These are phyloP conservation scores for Mola mola DNA, from an alignment of 2,113 vertebrate species.

Conservation along the genomic window DNA sequence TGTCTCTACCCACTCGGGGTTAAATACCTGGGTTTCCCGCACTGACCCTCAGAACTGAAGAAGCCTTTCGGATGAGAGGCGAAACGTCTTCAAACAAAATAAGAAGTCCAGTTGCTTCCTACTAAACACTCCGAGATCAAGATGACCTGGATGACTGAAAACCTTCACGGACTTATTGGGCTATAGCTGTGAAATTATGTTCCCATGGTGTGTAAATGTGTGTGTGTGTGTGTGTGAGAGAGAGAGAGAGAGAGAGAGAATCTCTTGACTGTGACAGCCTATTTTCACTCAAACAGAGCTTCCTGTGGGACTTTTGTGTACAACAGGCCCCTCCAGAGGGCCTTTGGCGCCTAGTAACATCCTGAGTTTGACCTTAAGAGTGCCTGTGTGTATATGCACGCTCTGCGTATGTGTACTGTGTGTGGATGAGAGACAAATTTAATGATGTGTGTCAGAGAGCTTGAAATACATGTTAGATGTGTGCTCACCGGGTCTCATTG, in stretches of 20 bases:
- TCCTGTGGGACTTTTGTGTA: slow-evolving; percentile 64
- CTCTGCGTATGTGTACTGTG: background rate
- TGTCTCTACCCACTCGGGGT: no score
- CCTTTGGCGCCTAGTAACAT: slow-evolving; percentile 63
- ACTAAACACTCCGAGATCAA: no score
- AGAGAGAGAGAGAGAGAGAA: slow-evolving; percentile 16
- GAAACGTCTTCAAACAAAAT: no score
- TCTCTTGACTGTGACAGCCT: slow-evolving; percentile 49
- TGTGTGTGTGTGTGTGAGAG: slow-evolving; percentile 13
- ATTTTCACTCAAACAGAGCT: slow-evolving; percentile 62
- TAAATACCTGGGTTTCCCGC: no score
- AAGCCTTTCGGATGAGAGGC: no score
- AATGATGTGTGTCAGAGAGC: slow-evolving; percentile 1
- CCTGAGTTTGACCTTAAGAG: slow-evolving; percentile 68
- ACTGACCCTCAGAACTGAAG: no score
- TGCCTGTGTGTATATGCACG: slow-evolving; percentile 7
- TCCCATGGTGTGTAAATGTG: slow-evolving; percentile 11
- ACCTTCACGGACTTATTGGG: no score
- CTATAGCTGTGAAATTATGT: slow-evolving; percentile 42
- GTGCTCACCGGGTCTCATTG: slow-evolving; percentile 71
- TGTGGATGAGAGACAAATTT: slow-evolving; percentile 23
- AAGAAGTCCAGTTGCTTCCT: no score
- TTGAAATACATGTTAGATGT: slow-evolving; percentile 1
- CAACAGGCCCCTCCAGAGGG: slow-evolving; percentile 56
- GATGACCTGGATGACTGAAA: no score